Evolutionary conservation across 2,113 vertebrate genomes (phyloP).

Genomic region (Megaptera novaeangliae): DNA sequence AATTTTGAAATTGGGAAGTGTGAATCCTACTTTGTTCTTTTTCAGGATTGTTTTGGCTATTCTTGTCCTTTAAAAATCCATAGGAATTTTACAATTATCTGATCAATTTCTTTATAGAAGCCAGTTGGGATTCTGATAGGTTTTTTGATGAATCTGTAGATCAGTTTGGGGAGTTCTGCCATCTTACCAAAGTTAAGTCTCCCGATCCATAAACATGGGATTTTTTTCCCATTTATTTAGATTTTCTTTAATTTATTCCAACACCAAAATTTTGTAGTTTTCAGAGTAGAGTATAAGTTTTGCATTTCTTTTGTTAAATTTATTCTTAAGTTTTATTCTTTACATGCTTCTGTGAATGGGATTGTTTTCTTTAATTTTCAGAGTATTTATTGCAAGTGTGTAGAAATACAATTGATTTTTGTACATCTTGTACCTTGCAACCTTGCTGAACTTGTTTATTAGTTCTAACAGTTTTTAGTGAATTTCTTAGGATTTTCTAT

Average conservation of each 20-base stretch:
- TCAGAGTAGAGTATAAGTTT: not conserved
- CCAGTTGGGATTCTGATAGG: not conserved
- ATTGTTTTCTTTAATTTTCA: not conserved
- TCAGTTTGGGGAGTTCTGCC: not conserved
- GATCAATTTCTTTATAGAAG: not conserved
- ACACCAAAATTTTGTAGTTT: not conserved
- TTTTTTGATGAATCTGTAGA: not conserved
- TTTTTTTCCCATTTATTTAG: not conserved
- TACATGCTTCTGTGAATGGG: not conserved
- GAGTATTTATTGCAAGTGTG: not conserved
- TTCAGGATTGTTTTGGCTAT: not conserved
- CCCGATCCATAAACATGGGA: not conserved
- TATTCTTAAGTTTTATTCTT: conserved; percentile 9
- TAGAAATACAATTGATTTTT: conserved; percentile 1
- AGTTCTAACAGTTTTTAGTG: not conserved
- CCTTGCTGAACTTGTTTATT: not conserved
- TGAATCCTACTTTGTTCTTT: not conserved
- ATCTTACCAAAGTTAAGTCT: not conserved
- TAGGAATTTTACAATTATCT: not conserved
- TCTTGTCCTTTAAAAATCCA: not conserved
- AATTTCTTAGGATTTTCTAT: not conserved
- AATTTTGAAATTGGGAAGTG: not conserved
- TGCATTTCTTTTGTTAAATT: not conserved
- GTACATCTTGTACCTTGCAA: not conserved
- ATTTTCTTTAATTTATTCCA: conserved; percentile 11